These are phyloP conservation scores for Paedocypris micromegethes DNA, from an alignment of 2,797 vertebrate species.

Conservation along the genomic window DNA sequence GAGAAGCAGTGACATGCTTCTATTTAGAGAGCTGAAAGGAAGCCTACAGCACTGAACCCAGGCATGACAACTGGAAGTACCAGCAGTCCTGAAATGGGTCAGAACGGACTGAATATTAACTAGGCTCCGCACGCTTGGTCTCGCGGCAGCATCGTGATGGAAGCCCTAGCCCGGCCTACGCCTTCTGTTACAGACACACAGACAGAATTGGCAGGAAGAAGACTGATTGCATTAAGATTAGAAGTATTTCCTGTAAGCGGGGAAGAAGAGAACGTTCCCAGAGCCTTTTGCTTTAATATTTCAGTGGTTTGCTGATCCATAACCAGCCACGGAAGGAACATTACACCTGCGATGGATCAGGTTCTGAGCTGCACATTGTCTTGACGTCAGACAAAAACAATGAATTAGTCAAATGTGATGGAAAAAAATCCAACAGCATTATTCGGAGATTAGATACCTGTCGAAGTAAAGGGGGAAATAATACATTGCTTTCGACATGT, in stretches of 20 bases:
- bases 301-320: conserved; percentile 2
- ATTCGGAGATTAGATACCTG: no score
- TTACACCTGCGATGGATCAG: not conserved
- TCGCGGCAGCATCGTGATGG: conserved; percentile 9
- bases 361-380: no score
- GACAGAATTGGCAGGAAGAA: conserved; percentile 26
- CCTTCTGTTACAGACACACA: conserved; percentile 11
- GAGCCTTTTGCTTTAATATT: conserved; percentile 11
- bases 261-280: not conserved
- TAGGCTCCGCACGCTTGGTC: conserved; percentile 28
- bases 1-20: conserved; percentile 45
- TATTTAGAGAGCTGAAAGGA: conserved; percentile 55
- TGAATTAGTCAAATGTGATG: no score
- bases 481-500: no score
- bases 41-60: conserved; percentile 52
- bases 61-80: conserved; percentile 50
- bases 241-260: conserved; percentile 14
- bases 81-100: conserved; percentile 46
- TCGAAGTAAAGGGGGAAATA: no score
- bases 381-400: no score
- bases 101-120: conserved; percentile 50
- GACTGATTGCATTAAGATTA: conserved; percentile 36
- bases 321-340: conserved; percentile 13
- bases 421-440: no score
- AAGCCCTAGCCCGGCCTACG: conserved; percentile 9